phyloP scores from a whole-genome alignment of 1,140 invertebrate species.

The Lordiphosa stackelbergi region DNA sequence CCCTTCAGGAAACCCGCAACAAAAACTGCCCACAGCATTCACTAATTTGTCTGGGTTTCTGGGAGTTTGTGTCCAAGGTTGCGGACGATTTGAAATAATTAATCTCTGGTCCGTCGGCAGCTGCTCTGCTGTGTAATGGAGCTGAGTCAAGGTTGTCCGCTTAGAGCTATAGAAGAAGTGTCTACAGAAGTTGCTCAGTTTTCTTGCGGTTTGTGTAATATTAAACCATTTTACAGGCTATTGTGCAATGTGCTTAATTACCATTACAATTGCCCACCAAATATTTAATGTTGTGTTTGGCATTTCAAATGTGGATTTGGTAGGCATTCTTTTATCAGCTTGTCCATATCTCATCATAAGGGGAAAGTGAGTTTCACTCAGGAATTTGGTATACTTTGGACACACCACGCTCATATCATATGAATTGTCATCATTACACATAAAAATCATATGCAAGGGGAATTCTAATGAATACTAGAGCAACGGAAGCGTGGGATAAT shows the following conservation, averaged over 20 bases:
- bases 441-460: conserved; percentile 29
- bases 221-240: conserved; percentile 51
- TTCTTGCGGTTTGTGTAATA: conserved; percentile 54
- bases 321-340: conserved; percentile 44
- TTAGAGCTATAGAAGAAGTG: conserved; percentile 17
- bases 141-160: conserved; percentile 12
- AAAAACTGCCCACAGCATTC: conserved; percentile 27
- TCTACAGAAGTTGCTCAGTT: conserved; percentile 50
- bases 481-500: conserved; percentile 45
- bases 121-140: background rate
- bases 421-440: conserved; percentile 25
- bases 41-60: conserved; percentile 21
- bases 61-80: conserved; percentile 40
- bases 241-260: conserved; percentile 45
- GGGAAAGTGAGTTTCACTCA: conserved; percentile 15
- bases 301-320: conserved; percentile 35
- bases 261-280: conserved; percentile 30
- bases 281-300: conserved; percentile 31
- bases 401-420: conserved; percentile 24
- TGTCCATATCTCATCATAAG: conserved; percentile 17
- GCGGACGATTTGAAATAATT: conserved; percentile 58
- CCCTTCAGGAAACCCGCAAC: conserved; percentile 52
- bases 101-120: conserved; percentile 46
- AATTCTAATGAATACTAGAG: conserved; percentile 34
- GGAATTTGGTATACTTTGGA: conserved; percentile 26